These are phyloP conservation scores for Pogonocichla stellata DNA, from an alignment of 2,113 vertebrate genomes.

Conservation along the genomic window DNA sequence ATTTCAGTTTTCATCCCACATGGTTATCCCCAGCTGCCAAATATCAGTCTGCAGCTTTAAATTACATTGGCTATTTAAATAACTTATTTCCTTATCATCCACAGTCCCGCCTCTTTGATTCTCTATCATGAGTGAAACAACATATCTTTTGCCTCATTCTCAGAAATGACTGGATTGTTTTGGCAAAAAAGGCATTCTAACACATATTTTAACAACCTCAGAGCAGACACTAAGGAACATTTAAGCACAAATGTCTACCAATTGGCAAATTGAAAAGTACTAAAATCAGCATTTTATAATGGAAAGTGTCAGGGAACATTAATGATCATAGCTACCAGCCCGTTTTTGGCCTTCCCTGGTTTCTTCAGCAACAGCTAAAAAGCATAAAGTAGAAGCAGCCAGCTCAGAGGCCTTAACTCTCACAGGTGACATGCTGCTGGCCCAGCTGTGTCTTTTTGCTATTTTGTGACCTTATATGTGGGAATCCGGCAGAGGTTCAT, in stretches of 20 bases:
- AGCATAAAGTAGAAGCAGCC: not conserved
- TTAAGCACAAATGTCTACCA: not conserved
- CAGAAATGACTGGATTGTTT: not conserved
- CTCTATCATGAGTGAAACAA: not conserved
- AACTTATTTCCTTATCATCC: not conserved
- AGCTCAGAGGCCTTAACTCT: not conserved
- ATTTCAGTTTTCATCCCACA: not conserved
- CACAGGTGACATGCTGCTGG: not conserved
- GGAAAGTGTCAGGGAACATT: not conserved
- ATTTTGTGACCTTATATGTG: rapidly evolving
- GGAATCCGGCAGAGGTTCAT: not conserved
- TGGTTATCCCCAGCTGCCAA: not conserved
- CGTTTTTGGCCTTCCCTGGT: not conserved
- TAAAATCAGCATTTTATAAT: not conserved
- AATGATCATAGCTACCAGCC: not conserved
- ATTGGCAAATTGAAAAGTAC: not conserved
- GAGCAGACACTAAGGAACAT: not conserved
- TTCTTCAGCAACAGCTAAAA: not conserved
- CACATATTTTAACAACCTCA: not conserved
- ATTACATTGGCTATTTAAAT: constrained; percentile 8
- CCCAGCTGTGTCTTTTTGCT: rapidly evolving
- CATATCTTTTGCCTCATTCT: not conserved
- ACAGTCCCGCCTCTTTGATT: not conserved
- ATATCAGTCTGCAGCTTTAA: constrained; percentile 22
- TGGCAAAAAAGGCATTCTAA: not conserved